Evolutionary conservation across 2,888 invertebrate genomes (phyloP), one percentile per base, ranked within the genome.

Genomic region (Cremastobaeus sp.): DNA sequence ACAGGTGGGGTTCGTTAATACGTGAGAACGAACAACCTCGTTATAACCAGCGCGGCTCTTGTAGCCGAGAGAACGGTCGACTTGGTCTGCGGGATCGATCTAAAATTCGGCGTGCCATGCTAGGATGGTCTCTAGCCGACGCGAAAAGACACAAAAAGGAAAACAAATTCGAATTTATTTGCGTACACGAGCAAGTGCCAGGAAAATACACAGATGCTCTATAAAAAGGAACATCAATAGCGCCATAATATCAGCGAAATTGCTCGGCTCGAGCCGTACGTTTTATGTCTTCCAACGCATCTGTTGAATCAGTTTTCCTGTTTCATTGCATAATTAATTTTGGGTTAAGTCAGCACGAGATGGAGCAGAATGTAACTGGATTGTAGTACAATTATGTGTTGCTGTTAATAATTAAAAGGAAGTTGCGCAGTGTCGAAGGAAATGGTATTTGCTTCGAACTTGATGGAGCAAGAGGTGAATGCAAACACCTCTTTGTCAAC

Each of bases 1-100:
- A 60, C 69, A 72, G 72, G 66, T 71, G 68, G 65, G 60, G 48
- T 66, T 71, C 70, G 69, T 77, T 77, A 75, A 75, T 76, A 66
- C 64, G 70, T 64, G 74, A 70, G 65, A 76, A 76, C 71, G 60
- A 59, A 74, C 73, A 77, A 72, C 62, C 74, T 77, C 65, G 76
- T 78, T 76, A 74, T 66, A 66, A 59, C 69, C 70, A 37, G 64
- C 62, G 64, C 62, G 52, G 37, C 65, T 50, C 59, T 52, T 52
- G 65, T 59, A 47, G 57, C 41, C 55, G 55, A 41, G 48, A 62
- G 47, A 70, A 60, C 70, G 70, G 62, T 48, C 55, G 57, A 65
- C 64, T 71, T 57, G 71, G 64, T 41, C 59, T 65, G 52, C 14
- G 52, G 71, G 64, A 71, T 71, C 71, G 64, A 71, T 65, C 47